Conservation (phyloP, 2,888 invertebrate species). For the Melinaea marsaeus region DNA sequence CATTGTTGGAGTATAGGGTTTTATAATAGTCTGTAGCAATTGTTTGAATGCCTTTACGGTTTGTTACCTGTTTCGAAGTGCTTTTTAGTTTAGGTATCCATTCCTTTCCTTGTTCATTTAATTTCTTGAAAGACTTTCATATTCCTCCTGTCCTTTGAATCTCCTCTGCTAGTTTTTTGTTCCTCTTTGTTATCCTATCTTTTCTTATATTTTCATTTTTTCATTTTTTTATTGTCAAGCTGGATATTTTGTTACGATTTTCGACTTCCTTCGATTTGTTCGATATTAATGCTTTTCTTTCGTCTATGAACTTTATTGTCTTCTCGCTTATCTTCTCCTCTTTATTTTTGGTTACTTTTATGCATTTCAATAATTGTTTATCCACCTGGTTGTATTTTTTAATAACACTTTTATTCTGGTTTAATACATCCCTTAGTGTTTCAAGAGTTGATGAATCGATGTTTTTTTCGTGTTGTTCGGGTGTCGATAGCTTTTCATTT, state of each 20-base stretch:
- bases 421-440: conserved; percentile 4
- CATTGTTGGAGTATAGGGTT: conserved; percentile 11
- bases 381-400: conserved; percentile 13
- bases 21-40: conserved; percentile 24
- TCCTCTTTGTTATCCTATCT: conserved; percentile 17
- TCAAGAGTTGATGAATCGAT: conserved; percentile 8
- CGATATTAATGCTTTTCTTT: conserved; percentile 22
- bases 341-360: neutral
- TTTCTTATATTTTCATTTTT: conserved; percentile 30
- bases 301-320: conserved; percentile 9
- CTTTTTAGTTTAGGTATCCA: conserved; percentile 15
- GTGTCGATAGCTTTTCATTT: neutral
- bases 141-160: conserved; percentile 25
- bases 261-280: neutral
- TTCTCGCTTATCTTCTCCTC: conserved; percentile 9
- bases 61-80: conserved; percentile 13
- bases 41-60: neutral
- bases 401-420: conserved; percentile 8
- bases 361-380: conserved; percentile 9
- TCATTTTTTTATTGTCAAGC: no score
- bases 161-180: conserved; percentile 23
- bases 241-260: conserved; percentile 14
- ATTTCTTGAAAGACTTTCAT: conserved; percentile 23
- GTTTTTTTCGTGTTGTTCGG: neutral
- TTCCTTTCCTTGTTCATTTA: conserved; percentile 25